Evolutionary conservation across 1,140 invertebrate species (phyloP).

Genomic region (Penaeus japonicus): DNA sequence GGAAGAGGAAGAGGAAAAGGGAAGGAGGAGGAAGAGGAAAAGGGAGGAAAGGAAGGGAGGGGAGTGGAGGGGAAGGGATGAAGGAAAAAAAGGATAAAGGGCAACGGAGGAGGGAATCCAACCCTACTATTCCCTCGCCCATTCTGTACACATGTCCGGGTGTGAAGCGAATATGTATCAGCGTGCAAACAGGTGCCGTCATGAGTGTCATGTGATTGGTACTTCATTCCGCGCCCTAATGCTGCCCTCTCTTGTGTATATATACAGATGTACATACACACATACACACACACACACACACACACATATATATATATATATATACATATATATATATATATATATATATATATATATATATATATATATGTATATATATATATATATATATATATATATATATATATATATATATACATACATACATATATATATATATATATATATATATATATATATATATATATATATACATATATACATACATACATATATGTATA

Average conservation of each 20-base stretch:
- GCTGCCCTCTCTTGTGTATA: neutral
- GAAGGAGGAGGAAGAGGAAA: too few species aligned
- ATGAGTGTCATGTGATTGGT: too few species aligned
- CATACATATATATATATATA: slow-evolving; percentile 11
- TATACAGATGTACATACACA: neutral
- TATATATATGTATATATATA: slow-evolving; percentile 30
- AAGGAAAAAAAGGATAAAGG: too few species aligned
- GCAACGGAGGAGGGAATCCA: too few species aligned
- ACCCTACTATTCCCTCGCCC: too few species aligned
- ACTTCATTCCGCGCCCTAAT: too few species aligned
- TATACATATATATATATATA: slow-evolving; percentile 30
- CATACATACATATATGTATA: slow-evolving; percentile 18
- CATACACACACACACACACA: neutral
- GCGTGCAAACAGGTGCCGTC: too few species aligned
- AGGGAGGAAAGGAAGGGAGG: too few species aligned
- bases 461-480: slow-evolving; percentile 20
- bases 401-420: slow-evolving; percentile 22
- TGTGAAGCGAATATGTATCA: too few species aligned
- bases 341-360: slow-evolving; percentile 28
- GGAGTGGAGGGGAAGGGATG: too few species aligned
- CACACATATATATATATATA: slow-evolving; percentile 15
- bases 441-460: slow-evolving; percentile 27
- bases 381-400: slow-evolving; percentile 27
- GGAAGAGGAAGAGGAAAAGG: too few species aligned
- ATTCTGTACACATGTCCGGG: too few species aligned